Percentiles rank a stretch among this genome's conserved stretches.
These are phyloP conservation scores for Belgica antarctica DNA, from an alignment of 2,888 invertebrate species.

Conservation along the genomic window DNA sequence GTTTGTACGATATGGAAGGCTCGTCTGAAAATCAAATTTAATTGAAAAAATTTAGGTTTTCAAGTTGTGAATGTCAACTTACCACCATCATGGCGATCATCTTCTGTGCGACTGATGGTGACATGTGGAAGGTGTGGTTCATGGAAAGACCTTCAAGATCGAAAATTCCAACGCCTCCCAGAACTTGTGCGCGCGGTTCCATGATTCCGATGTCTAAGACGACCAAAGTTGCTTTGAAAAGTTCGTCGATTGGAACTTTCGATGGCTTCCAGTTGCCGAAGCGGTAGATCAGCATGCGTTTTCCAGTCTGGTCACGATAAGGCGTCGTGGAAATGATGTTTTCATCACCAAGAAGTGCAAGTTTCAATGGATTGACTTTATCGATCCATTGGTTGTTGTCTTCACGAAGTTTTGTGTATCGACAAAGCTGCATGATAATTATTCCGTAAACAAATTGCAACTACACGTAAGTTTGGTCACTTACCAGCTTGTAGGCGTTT, in stretches of 20 bases:
- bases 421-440: constrained; percentile 66
- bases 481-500: constrained; percentile 72
- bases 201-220: constrained; percentile 71
- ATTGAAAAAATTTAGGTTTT: neutral
- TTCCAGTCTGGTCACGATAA: constrained; percentile 71
- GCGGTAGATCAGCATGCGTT: constrained; percentile 67
- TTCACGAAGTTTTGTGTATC: constrained; percentile 73
- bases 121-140: constrained; percentile 70
- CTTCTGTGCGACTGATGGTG: constrained; percentile 67
- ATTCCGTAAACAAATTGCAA: constrained; percentile 45
- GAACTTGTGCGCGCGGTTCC: constrained; percentile 71
- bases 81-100: constrained; percentile 71
- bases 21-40: constrained; percentile 61
- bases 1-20: constrained; percentile 70
- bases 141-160: constrained; percentile 70
- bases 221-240: constrained; percentile 70
- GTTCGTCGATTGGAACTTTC: constrained; percentile 63
- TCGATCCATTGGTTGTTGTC: constrained; percentile 67
- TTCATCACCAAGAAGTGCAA: constrained; percentile 65
- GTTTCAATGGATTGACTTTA: constrained; percentile 64
- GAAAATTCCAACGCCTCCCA: constrained; percentile 74
- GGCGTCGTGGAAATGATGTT: constrained; percentile 71
- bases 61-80: constrained; percentile 50
- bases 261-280: constrained; percentile 75
- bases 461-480: constrained; percentile 47